Base-by-base conservation (phyloP, 2,888 invertebrate species). In the Xanthia icteritia region DNA sequence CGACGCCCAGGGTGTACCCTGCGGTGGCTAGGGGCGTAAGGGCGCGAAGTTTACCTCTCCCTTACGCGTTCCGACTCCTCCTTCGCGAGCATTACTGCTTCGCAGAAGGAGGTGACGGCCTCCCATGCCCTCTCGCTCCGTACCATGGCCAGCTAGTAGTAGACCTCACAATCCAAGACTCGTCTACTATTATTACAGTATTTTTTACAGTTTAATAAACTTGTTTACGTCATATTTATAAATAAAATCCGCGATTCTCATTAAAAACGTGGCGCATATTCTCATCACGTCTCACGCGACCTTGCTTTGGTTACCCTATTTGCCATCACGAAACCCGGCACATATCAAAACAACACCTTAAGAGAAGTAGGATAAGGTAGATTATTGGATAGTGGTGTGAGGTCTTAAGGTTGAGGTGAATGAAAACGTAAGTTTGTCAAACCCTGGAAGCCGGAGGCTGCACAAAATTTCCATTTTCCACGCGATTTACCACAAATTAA, bases 401-500 rank as follows among this genome's bases (percentile, higher is more conserved):
- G 23, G 23, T 51, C 15, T 61, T 39, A 87, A 76, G 58, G 79
- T 85, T 82, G 88, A 78, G 60, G 73, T 85, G 56, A 73, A 75
- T 77, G 89, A 86, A 90, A 87, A 88, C 79, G 85, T 91, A 92
- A 90, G 87, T 92, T 94, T 90, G 92, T 79, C 75, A 81, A 82
- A 84, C 83, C 86, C 86, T 90, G 90, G 93, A 92, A 92, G 94
- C 94, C 93, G 91, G 93, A 91, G 95, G 95, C 94, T 95, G 96
- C 96, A 96, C 95, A 96, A 96, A 96, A 95, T 96, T 96, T 96
- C 96, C 95, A 96, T 96, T 96, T 96, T 96, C 96, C 95, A 92
- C 94, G 90, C 95, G 95, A 96, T 96, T 96, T 96, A 92, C 95
- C 94, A 92, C 96, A 96, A 96, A 96, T 96, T 96, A 96, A 96